These are phyloP conservation scores for Thecophora atra DNA, from an alignment of 2,888 invertebrate genomes.

Conservation along the genomic window DNA sequence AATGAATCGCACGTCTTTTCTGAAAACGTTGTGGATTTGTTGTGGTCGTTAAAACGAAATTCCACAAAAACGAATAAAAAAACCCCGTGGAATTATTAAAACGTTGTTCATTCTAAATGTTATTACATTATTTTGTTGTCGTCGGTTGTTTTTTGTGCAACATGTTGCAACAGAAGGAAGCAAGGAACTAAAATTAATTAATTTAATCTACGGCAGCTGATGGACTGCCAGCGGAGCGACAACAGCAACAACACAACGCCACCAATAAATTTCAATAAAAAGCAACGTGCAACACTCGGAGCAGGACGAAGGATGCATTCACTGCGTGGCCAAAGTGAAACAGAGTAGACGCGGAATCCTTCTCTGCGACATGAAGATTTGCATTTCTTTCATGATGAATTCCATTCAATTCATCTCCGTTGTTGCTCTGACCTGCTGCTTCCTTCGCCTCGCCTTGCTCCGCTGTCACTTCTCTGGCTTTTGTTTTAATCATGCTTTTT, in stretches of 20 bases:
- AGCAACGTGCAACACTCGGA: neutral
- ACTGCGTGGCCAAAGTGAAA: neutral
- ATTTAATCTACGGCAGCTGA: neutral
- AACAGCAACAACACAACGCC: neutral
- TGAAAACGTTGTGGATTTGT: too few species aligned
- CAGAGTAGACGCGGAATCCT: neutral
- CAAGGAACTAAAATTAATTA: neutral
- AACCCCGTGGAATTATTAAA: too few species aligned
- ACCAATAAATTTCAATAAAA: neutral
- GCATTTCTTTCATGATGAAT: neutral
- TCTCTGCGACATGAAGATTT: neutral
- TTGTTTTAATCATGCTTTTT: neutral
- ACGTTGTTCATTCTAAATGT: too few species aligned
- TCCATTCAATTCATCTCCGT: conserved; percentile 5
- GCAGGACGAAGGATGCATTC: neutral
- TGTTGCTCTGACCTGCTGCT: neutral
- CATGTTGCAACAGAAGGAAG: neutral
- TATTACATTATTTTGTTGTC: too few species aligned
- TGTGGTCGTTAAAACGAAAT: too few species aligned
- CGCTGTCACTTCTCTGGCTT: neutral
- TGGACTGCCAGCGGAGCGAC: neutral
- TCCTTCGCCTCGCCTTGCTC: too few species aligned
- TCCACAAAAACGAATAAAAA: too few species aligned
- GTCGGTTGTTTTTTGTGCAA: too few species aligned
- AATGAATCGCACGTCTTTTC: too few species aligned